Conservation (phyloP, 1,140 invertebrate genomes). For the Drosophila parvula region DNA sequence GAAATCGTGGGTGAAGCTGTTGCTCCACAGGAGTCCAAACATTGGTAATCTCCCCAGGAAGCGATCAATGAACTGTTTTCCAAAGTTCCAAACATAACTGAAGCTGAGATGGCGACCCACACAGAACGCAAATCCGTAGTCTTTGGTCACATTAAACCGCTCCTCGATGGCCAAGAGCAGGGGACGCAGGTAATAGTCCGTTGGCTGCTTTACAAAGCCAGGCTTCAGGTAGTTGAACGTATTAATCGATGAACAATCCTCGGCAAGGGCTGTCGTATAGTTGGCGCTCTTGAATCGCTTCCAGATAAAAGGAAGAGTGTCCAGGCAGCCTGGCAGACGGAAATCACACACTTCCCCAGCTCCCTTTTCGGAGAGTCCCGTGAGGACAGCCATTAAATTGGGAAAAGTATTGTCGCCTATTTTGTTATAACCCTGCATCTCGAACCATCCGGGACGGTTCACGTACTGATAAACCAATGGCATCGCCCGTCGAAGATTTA, state of each 20-base stretch:
- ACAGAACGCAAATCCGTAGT: slow-evolving; percentile 82
- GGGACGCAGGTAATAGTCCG: slow-evolving; percentile 91
- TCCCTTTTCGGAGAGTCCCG: slow-evolving; percentile 85
- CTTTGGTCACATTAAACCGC: slow-evolving; percentile 59
- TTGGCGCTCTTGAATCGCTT: slow-evolving; percentile 88
- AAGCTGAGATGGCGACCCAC: slow-evolving; percentile 86
- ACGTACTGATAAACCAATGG: slow-evolving; percentile 41
- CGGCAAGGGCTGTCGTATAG: slow-evolving; percentile 91
- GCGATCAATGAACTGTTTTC: slow-evolving; percentile 85
- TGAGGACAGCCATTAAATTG: slow-evolving; percentile 90
- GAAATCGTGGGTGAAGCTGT: slow-evolving; percentile 90
- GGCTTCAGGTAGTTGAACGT: slow-evolving; percentile 92
- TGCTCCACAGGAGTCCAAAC: slow-evolving; percentile 92
- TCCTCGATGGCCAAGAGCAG: slow-evolving; percentile 88
- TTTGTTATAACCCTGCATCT: slow-evolving; percentile 53
- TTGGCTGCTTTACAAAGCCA: slow-evolving; percentile 91
- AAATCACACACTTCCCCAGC: slow-evolving; percentile 85
- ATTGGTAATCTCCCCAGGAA: slow-evolving; percentile 84
- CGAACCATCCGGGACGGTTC: slow-evolving; percentile 26
- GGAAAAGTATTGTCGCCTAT: slow-evolving; percentile 91
- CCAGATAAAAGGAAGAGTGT: slow-evolving; percentile 91
- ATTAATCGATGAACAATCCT: slow-evolving; percentile 89
- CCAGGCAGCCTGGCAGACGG: slow-evolving; percentile 83
- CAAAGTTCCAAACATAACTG: slow-evolving; percentile 86
- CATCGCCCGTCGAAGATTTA: slow-evolving; percentile 75